Percentiles rank a stretch among this genome's conserved stretches.
These are phyloP conservation scores for Sacculina carcini DNA, from an alignment of 2,888 invertebrate genomes.

Conservation along the genomic window DNA sequence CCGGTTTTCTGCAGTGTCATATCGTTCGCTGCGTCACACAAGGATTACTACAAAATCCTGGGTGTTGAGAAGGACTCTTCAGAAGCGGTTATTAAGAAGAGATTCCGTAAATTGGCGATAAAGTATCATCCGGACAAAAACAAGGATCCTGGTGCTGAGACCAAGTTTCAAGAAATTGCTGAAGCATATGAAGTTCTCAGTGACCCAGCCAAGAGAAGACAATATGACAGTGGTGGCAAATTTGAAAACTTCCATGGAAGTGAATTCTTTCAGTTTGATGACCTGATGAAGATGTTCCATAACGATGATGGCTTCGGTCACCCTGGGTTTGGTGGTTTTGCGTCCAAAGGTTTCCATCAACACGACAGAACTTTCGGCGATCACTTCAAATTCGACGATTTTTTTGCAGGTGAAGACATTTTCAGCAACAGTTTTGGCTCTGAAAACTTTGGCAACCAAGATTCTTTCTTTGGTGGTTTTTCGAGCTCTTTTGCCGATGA, in stretches of 20 bases:
- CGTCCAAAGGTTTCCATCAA: neutral
- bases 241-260: neutral
- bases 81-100: neutral
- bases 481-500: neutral
- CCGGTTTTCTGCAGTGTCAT: neutral
- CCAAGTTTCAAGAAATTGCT: neutral
- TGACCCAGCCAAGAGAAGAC: neutral
- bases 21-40: neutral
- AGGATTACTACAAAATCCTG: neutral
- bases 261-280: neutral
- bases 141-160: neutral
- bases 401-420: neutral
- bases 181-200: neutral
- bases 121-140: neutral
- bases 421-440: neutral
- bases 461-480: neutral
- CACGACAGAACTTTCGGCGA: neutral
- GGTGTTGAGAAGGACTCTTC: neutral
- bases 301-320: neutral
- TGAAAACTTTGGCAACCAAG: neutral
- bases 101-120: neutral
- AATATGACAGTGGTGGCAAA: neutral
- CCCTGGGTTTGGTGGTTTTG: neutral
- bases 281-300: neutral
- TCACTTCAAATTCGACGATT: neutral